phyloP scores from a whole-genome alignment of 2,797 vertebrate species.

The Falco peregrinus region DNA sequence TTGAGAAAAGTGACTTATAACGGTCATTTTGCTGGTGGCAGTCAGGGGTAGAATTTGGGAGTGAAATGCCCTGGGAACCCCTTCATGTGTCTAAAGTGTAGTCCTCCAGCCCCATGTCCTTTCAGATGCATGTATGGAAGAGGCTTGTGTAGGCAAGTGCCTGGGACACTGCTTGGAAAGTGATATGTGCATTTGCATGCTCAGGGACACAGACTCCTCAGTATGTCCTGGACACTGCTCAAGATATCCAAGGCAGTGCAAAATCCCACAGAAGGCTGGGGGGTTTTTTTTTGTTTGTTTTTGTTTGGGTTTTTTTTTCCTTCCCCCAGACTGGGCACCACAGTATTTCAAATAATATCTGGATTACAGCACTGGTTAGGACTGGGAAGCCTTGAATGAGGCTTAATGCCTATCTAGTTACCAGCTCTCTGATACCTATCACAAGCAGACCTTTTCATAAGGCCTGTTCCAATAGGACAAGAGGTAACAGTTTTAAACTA shows the following conservation, averaged over 20 bases:
- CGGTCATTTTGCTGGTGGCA: background rate
- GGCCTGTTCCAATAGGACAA: background rate
- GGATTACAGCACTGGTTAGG: background rate
- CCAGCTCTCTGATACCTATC: background rate
- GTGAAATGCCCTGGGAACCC: background rate
- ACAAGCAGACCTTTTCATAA: background rate
- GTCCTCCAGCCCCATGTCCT: background rate
- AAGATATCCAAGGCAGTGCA: background rate
- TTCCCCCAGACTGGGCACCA: accelerated
- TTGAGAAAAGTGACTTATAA: background rate
- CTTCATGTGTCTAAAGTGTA: background rate
- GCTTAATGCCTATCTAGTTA: background rate
- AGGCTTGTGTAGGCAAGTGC: background rate
- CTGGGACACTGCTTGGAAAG: background rate
- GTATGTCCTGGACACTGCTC: background rate
- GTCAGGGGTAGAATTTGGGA: background rate
- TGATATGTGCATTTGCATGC: background rate
- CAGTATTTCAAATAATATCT: background rate
- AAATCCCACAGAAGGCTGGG: background rate
- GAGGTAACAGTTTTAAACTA: background rate
- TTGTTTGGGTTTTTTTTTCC: background rate
- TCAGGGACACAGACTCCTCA: background rate
- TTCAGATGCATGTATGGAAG: background rate
- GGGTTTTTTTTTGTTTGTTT: background rate
- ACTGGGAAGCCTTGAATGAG: background rate